These are phyloP conservation scores for Columba livia DNA, from an alignment of 2,113 vertebrate species.

Conservation along the genomic window DNA sequence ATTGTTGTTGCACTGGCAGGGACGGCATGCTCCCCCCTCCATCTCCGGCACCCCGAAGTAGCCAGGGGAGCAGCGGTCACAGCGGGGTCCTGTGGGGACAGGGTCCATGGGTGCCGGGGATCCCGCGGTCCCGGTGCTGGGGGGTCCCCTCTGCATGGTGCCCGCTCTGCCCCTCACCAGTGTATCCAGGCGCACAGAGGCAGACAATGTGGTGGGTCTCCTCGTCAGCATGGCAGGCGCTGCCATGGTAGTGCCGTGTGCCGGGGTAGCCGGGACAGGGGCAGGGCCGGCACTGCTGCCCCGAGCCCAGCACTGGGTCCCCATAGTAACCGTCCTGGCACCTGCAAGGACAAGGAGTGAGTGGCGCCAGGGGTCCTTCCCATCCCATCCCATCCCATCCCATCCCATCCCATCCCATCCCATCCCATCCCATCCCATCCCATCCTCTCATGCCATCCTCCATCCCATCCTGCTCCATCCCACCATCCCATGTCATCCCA, in stretches of 20 bases:
- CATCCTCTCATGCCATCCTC: no score
- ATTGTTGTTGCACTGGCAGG: slow-evolving; percentile 87
- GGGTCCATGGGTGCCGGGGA: not conserved
- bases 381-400: not conserved
- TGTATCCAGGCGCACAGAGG: slow-evolving; percentile 79
- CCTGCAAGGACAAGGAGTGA: not conserved
- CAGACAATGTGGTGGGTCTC: slow-evolving; percentile 81
- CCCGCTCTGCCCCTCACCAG: slow-evolving; percentile 61
- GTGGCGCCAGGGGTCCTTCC: not conserved
- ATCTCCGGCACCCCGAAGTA: slow-evolving; percentile 80
- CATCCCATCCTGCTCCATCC: no score
- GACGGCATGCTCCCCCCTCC: slow-evolving; percentile 73
- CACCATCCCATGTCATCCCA: not conserved
- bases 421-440: no score
- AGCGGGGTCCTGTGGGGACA: slow-evolving; percentile 74
- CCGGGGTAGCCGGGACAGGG: slow-evolving; percentile 83
- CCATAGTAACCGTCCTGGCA: slow-evolving; percentile 84
- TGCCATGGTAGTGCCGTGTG: slow-evolving; percentile 79
- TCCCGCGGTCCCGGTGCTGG: fast-evolving
- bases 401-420: no score
- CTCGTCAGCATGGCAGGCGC: slow-evolving; percentile 74
- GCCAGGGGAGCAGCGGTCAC: slow-evolving; percentile 82
- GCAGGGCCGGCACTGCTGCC: slow-evolving; percentile 85
- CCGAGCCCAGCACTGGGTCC: slow-evolving; percentile 83
- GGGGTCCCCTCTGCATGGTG: fast-evolving